Evolutionary conservation across 2,113 vertebrate genomes (phyloP).

Genomic region (Todiramphus saurophagus): DNA sequence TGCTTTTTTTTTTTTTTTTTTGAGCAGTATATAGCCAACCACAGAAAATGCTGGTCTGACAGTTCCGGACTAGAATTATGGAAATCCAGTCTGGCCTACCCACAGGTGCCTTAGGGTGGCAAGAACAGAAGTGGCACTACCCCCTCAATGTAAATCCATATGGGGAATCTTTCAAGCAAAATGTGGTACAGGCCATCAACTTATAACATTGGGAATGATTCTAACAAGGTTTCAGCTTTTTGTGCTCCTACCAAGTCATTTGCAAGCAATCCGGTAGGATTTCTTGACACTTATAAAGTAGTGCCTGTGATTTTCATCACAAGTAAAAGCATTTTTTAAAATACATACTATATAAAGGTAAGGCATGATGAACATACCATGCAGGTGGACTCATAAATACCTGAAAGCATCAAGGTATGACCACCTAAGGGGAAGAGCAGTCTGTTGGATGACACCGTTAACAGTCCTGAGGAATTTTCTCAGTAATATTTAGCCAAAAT

Average conservation of each 20-base stretch:
- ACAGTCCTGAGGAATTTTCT: slow-evolving; percentile 49
- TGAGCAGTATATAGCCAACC: neutral
- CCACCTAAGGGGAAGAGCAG: neutral
- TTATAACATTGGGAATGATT: neutral
- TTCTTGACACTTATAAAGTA: neutral
- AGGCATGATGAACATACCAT: neutral
- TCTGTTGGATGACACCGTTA: neutral
- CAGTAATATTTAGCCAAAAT: slow-evolving; percentile 43
- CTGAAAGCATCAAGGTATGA: neutral
- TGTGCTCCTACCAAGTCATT: neutral
- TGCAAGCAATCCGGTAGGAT: neutral
- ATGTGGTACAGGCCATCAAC: neutral
- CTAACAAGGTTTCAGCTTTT: neutral
- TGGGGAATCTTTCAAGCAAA: neutral
- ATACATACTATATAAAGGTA: neutral
- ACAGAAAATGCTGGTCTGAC: neutral
- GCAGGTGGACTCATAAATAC: neutral
- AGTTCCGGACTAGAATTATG: neutral
- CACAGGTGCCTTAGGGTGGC: neutral
- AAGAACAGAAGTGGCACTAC: neutral
- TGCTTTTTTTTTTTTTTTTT: neutral
- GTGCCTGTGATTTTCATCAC: neutral
- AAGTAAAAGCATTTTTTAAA: neutral
- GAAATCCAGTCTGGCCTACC: neutral
- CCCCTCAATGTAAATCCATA: neutral